Conservation (phyloP, 2,113 vertebrate species). For the Microcebus ravelobensis region DNA sequence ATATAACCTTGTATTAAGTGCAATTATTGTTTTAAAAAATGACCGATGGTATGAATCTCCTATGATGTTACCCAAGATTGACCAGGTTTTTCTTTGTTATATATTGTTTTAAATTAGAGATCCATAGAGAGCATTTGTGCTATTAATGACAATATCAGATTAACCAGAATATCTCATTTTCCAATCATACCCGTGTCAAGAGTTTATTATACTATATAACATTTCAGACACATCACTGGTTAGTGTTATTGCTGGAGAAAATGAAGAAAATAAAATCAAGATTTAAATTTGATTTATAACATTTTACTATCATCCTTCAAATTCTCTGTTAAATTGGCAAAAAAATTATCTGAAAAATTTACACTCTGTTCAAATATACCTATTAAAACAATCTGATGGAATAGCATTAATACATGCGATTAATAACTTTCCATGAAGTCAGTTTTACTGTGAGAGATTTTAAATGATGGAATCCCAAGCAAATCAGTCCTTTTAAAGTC, state of each 20-base stretch:
- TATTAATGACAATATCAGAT: not conserved
- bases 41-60: not conserved
- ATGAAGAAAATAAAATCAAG: conserved; percentile 37
- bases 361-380: conserved; percentile 45
- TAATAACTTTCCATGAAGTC: conserved; percentile 37
- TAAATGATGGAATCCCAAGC: conserved; percentile 55
- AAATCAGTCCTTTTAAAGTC: conserved; percentile 53
- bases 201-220: not conserved
- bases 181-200: not conserved
- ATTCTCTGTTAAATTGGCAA: not conserved
- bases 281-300: conserved; percentile 46
- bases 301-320: not conserved
- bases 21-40: not conserved
- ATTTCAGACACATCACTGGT: not conserved
- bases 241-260: not conserved
- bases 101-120: not conserved
- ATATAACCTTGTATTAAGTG: not conserved
- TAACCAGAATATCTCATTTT: not conserved
- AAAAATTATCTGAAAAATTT: conserved; percentile 37
- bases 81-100: not conserved
- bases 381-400: conserved; percentile 50
- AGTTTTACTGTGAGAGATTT: conserved; percentile 60
- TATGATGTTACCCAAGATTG: not conserved
- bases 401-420: not conserved
- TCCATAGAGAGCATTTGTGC: not conserved